Percentiles rank a stretch among this genome's conserved stretches.
These are phyloP conservation scores for Bombyx mandarina DNA, from an alignment of 1,140 invertebrate genomes.

Conservation along the genomic window DNA sequence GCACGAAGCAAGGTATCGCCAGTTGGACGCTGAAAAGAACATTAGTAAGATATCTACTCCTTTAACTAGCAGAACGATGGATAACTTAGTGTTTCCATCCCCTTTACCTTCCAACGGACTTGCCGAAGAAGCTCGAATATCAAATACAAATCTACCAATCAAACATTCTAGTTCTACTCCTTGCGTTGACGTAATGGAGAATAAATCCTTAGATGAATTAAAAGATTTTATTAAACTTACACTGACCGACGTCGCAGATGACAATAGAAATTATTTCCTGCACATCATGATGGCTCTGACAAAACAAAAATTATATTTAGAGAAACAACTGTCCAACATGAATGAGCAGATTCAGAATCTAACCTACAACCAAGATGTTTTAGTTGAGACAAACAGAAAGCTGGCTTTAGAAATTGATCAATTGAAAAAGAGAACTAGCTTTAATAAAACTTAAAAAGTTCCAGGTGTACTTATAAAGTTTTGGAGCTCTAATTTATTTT, in stretches of 20 bases:
- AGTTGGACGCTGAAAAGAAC: constrained; percentile 47
- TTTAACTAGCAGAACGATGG: constrained; percentile 31
- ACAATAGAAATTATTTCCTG: constrained; percentile 58
- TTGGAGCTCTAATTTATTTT: no score
- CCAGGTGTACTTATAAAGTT: no score
- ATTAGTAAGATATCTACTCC: constrained; percentile 58
- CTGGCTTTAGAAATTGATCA: constrained; percentile 58
- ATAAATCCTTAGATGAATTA: constrained; percentile 47
- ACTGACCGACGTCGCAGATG: constrained; percentile 54
- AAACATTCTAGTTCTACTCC: constrained; percentile 23
- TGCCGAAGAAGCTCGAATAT: constrained; percentile 30
- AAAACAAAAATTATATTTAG: constrained; percentile 62
- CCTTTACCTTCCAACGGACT: constrained; percentile 38
- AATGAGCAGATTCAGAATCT: constrained; percentile 48
- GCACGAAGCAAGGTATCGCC: constrained; percentile 35
- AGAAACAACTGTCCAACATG: constrained; percentile 51
- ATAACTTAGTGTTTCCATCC: constrained; percentile 43
- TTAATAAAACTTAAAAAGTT: no score
- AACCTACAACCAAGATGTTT: constrained; percentile 47
- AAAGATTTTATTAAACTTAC: constrained; percentile 61
- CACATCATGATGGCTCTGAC: constrained; percentile 62
- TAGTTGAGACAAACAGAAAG: constrained; percentile 61
- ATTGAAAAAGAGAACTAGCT: constrained; percentile 32
- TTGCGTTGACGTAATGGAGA: constrained; percentile 23
- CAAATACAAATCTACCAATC: constrained; percentile 27